Base-by-base conservation (phyloP, 2,888 invertebrate species). In the Apamea crenata region DNA sequence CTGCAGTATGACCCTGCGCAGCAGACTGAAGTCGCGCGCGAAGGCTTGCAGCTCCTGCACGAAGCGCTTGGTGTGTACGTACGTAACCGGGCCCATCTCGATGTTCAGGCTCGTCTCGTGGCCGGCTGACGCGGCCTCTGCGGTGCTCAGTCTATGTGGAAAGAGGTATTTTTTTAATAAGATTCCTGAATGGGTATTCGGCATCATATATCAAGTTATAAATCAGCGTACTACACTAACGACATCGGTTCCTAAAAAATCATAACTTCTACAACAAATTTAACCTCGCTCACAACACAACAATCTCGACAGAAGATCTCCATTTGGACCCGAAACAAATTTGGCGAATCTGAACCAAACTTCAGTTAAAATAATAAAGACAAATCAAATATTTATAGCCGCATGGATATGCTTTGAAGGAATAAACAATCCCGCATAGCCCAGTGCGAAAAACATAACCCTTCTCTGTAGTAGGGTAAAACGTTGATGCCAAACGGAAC, bases 41-140 rank as follows among this genome's bases (percentile, higher is more conserved):
- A 99, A 99, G 7, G 98, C 98, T 90, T 99, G 98, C 78, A 99
- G 97, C 94, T 99, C 99, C 36, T 98, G 98, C 74, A 99, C 98
- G 96, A 99, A 99, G 76, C 99, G 97, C 92, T 99, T 99, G 0
- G 99, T 99, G 95, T 99, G 99, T 74, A 99, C 98, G 94, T 99
- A 99, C 90, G 98, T 98, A 3, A 99, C 98, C 0, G 99, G 99
- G 0, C 99, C 98, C 98, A 99, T 99, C 91, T 98, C 98, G 53
- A 99, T 94, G 83, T 97, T 97, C 71, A 99, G 95, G 82, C 97
- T 97, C 88, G 99, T 98, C 92, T 97, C 98, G 88, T 97, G 95
- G 0, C 96, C 96, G 40, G 92, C 93, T 63, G 91, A 88, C 1
- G 95, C 96, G 86, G 98, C 98, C 66, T 97, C 97, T 18, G 96